Base-by-base conservation (phyloP, 2,888 invertebrate genomes). In the Melikaiella ostensackeni region DNA sequence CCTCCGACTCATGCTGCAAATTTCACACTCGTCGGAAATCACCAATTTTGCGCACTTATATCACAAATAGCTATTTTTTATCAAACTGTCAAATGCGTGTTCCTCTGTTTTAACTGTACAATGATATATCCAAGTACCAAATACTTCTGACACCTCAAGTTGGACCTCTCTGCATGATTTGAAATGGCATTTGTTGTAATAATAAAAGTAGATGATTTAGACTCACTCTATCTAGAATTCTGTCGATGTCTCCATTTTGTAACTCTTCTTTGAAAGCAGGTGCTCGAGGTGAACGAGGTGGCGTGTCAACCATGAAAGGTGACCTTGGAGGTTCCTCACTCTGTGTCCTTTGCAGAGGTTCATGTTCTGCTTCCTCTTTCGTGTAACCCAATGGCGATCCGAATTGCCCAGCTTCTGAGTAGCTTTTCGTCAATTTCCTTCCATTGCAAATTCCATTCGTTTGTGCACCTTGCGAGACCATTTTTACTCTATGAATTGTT, bases 381-480 rank as follows among this genome's bases (percentile, higher is more conserved):
- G 84, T 79, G 11, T 86, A 83, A 30, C 90, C 90, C 46, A 90
- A 81, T 3, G 91, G 91, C 16, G 91, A 90, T 0, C 91, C 89
- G 74, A 90, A 82, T 77, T 91, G 93, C 11, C 94, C 94, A 62
- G 96, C 96, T 92, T 97, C 97, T 3, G 97, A 97, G 82, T 95
- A 95, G 77, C 97, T 97, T 92, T 97, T 97, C 61, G 95, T 96
- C 80, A 97, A 92, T 91, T 96, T 95, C 84, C 97, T 93, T n/a
- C 94, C 94, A 87, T 94, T 95, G 77, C 94, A 92, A 79, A 94
- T 92, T 1, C 97, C 97, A 91, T 97, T 97, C 3, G 97, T 97
- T 92, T 97, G 97, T 13, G 97, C 97, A 27, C 97, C 97, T 89
- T 97, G 97, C 16, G 97, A 97, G 63, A 97, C 96, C 95, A 97